Evolutionary conservation across 2,113 vertebrate species (phyloP).

Genomic region (Menura novaehollandiae): DNA sequence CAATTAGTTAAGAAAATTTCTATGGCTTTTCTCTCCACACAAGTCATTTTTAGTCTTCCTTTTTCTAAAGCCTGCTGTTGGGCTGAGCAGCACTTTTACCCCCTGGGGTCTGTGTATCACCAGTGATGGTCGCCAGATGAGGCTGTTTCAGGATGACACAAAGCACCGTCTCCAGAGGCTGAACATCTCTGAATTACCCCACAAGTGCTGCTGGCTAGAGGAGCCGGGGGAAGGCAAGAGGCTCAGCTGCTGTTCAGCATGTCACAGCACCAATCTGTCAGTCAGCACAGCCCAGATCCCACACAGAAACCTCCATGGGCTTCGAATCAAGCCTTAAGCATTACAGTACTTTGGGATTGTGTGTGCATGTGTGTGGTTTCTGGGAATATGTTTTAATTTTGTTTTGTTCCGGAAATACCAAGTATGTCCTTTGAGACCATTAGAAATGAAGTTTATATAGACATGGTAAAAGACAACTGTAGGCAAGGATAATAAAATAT

Average conservation of each 20-base stretch:
- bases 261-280: background rate
- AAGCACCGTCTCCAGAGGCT: background rate
- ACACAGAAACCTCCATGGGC: background rate
- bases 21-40: background rate
- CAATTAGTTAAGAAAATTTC: slow-evolving; percentile 34
- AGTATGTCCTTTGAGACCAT: background rate
- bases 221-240: background rate
- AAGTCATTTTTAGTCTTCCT: background rate
- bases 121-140: slow-evolving; percentile 40
- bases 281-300: background rate
- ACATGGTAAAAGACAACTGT: background rate
- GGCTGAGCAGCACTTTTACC: background rate
- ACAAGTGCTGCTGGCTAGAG: background rate
- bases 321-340: background rate
- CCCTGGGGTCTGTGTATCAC: background rate
- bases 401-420: slow-evolving; percentile 38
- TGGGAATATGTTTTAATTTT: slow-evolving; percentile 25
- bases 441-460: slow-evolving; percentile 9
- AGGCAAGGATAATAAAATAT: slow-evolving; percentile 34
- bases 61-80: background rate
- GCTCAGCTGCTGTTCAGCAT: background rate
- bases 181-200: background rate
- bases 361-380: slow-evolving; percentile 14
- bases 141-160: background rate
- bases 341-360: background rate